Base-by-base conservation (phyloP, 2,888 invertebrate species). In the Priocnemis perturbator region DNA sequence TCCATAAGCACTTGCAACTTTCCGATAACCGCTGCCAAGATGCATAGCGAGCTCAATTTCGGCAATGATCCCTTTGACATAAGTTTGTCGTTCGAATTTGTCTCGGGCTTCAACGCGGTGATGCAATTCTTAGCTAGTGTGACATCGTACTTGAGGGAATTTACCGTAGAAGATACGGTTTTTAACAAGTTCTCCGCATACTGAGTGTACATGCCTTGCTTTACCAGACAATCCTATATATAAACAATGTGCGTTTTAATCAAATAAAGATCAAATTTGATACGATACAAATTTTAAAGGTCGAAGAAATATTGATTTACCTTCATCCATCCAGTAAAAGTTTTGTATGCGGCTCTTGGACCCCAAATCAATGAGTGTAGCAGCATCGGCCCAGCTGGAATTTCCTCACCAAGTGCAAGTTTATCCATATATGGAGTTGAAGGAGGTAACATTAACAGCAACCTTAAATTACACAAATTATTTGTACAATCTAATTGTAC, bases 321-420 rank as follows among this genome's bases (percentile, higher is more conserved):
- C 86, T 97, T 97, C 83, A 97, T 92, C 95, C 97, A 98, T 50
- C 95, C 94, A 81, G 94, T 93, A 89, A 95, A 96, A 4, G 95
- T 93, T 89, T 96, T 95, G 87, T 96, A 94, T 45, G 94, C 93
- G 0, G 96, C 94, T 55, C 97, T 91, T 4, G 97, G 95, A 4
- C 96, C 96, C 98, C 98, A 98, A 11, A 97, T 91, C 7, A 97
- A 90, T 0, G 97, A 95, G 90, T 97, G 96, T 50, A 98, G 90
- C 17, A 96, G 90, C 81, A 93, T 89, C 1, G 95, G 93, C 0
- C 93, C 92, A 9, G 95, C 93, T 30, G 95, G 91, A 1, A 93
- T 91, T 20, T 92, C 92, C 64, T 92, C 90, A 3, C 93, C 93
- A 19, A 94, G 92, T 21, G 93, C 92, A 52, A 97, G 89, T 67